Percentiles rank a stretch among this genome's conserved stretches.
phyloP scores from a whole-genome alignment of 2,888 invertebrate genomes.

The Chalcosyrphus nemorum region DNA sequence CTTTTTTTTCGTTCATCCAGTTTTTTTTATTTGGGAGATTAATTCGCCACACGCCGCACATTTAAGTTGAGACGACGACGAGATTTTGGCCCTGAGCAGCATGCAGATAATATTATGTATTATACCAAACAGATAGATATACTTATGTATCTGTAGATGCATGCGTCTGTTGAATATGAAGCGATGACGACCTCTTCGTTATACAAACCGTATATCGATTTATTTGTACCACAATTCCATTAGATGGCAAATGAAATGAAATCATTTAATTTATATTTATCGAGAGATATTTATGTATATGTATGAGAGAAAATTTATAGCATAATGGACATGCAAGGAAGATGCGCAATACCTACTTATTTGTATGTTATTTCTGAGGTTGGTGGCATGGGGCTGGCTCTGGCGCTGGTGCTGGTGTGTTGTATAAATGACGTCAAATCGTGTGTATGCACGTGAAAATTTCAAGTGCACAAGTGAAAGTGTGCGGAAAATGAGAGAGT shows the following conservation, averaged over 20 bases:
- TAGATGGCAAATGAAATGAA: slow-evolving; percentile 48
- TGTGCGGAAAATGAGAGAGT: slow-evolving; percentile 64
- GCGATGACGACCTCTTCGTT: slow-evolving; percentile 1
- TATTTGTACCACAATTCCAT: slow-evolving; percentile 25
- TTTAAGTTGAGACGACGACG: not conserved
- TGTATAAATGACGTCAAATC: slow-evolving; percentile 49
- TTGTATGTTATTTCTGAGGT: slow-evolving; percentile 34
- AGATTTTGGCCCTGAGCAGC: slow-evolving; percentile 4
- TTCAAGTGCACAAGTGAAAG: slow-evolving; percentile 70
- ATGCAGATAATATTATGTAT: not conserved
- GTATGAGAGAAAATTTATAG: slow-evolving; percentile 13
- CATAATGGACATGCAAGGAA: slow-evolving; percentile 30
- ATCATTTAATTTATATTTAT: slow-evolving; percentile 53
- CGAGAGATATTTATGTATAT: not conserved
- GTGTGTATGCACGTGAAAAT: slow-evolving; percentile 62
- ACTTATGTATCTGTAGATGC: not conserved
- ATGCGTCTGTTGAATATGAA: not conserved
- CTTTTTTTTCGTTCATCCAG: slow-evolving; percentile 5
- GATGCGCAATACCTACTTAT: slow-evolving; percentile 51
- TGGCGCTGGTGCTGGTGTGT: slow-evolving; percentile 3
- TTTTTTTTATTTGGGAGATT: slow-evolving; percentile 15
- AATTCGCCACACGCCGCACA: slow-evolving; percentile 23
- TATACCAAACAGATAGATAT: not conserved
- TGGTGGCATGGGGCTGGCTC: not conserved
- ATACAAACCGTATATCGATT: slow-evolving; percentile 40